Evolutionary conservation across 2,113 vertebrate species (phyloP), one percentile per base, ranked within the genome.

Genomic region (Perca schrenkii): DNA sequence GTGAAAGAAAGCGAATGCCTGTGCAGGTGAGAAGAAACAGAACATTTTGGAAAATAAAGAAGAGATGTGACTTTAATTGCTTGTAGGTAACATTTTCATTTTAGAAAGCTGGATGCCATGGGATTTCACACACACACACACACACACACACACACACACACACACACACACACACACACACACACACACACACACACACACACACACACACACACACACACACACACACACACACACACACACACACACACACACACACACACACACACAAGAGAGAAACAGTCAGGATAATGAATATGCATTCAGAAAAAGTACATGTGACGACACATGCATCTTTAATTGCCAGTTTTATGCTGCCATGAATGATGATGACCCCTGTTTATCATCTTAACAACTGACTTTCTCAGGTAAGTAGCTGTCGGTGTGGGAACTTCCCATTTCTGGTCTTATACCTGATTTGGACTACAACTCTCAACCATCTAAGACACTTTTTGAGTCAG

Each of bases 11-110:
- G 71, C 65, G 74, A 61, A 64, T 28, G 50, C 4, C 15, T 40
- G 43, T 1, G 56, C 43, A 46, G 64, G n/a, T 69, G 43, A 87
- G 64, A 84, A 77, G 52, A 84, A 88, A 79, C 34, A 75, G n/a
- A 83, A 71, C 22, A 22, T 16, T 43, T 54, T 56, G 61, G 21
- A 88, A 87, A 90, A 78, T 73, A 82, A 90, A 88, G 73, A 78
- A 80, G 64, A 92, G 84, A 75, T 50, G 86, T 83, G 80, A 75
- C 79, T 94, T 94, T 91, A 93, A 93, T 93, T 89, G 90, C 84
- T 90, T 82, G 78, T 68, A 82, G 64, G 77, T 86, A 88, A 86
- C 73, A 91, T 54, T 77, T 82, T 89, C 68, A 82, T 74, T 73
- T 89, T 69, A 91, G 82, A 78, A 80, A 89, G 85, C 81, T 72